phyloP scores from a whole-genome alignment of 2,797 vertebrate species.

The Pygocentrus nattereri region DNA sequence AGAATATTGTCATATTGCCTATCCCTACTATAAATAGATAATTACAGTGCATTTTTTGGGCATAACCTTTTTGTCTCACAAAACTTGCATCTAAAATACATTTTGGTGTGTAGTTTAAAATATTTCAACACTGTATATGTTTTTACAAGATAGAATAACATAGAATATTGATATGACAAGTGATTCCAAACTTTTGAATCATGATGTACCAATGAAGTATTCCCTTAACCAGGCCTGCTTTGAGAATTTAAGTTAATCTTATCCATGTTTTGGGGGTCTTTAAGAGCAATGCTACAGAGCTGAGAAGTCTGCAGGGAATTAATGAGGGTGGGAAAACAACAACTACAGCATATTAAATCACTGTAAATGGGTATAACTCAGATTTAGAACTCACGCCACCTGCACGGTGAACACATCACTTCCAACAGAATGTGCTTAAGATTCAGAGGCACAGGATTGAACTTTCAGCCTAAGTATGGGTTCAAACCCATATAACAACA shows the following conservation, averaged over 20 bases:
- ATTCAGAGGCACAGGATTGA: slow-evolving; percentile 36
- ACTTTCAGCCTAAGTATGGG: slow-evolving; percentile 7
- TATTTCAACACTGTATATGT: neutral
- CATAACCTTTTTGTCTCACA: no score
- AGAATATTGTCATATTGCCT: no score
- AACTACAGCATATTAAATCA: neutral
- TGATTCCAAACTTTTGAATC: neutral
- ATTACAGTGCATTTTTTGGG: no score
- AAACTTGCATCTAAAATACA: no score
- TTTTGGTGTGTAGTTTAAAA: no score
- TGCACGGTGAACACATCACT: neutral
- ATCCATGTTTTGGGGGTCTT: no score
- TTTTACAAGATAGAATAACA: neutral
- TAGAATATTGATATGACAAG: neutral
- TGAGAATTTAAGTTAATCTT: no score
- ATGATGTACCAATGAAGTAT: neutral
- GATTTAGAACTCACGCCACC: neutral
- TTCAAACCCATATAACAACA: neutral
- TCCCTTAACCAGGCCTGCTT: neutral
- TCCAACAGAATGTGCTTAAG: slow-evolving; percentile 35
- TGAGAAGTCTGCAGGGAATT: neutral
- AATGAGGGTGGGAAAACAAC: neutral
- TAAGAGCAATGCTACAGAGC: neutral
- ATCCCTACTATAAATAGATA: no score
- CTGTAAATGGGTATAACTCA: neutral